phyloP scores from a whole-genome alignment of 53 echinoderm and acorn worm species.

The Hippasteria phrygiana region DNA sequence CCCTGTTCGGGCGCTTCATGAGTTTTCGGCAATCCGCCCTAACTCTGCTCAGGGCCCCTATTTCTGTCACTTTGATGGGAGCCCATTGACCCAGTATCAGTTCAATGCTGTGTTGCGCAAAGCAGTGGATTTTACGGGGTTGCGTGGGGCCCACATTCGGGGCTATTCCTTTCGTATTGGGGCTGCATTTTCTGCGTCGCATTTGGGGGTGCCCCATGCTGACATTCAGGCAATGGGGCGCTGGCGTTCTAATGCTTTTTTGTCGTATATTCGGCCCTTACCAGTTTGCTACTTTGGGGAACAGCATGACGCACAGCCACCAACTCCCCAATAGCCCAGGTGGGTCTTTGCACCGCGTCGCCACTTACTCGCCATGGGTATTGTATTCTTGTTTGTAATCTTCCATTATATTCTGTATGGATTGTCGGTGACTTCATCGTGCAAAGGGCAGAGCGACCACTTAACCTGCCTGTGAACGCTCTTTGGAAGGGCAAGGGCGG shows the following conservation, averaged over 20 bases:
- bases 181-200: neutral
- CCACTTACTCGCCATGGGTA: too few relatives aligned
- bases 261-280: neutral
- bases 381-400: neutral
- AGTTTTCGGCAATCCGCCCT: neutral
- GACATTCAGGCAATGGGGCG: neutral
- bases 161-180: neutral
- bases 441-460: neutral
- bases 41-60: neutral
- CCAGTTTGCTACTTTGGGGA: neutral
- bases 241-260: neutral
- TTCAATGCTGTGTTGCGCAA: conserved; percentile 14
- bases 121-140: neutral
- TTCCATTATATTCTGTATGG: neutral
- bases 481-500: conserved; percentile 21
- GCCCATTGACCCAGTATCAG: conserved; percentile 6
- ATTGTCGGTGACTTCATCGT: conserved; percentile 26
- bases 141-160: neutral
- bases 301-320: neutral
- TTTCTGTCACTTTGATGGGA: conserved; percentile 22
- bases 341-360: too few relatives aligned
- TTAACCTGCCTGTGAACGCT: neutral
- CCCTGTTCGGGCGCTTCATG: neutral
- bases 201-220: neutral
- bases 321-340: too few relatives aligned